Base-by-base conservation (phyloP, 2,113 vertebrate species). In the Callipepla californica region DNA sequence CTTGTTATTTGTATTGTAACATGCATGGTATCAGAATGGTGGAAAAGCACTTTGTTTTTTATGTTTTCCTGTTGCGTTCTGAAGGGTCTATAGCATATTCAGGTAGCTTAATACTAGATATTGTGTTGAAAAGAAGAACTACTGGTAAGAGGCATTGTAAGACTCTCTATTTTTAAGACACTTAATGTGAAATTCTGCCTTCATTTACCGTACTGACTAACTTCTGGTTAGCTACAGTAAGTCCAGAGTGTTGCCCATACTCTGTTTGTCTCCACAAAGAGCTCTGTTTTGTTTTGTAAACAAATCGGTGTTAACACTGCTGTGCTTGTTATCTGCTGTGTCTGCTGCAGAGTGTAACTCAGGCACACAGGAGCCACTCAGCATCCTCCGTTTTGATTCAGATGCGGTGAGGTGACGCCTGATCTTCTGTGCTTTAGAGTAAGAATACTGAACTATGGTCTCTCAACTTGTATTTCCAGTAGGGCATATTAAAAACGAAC, bases 381-480 rank as follows among this genome's bases (percentile, higher is more conserved):
- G 70, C 51, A 53, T 81, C 42, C 28, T 87, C 5, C 1, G 1
- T 95, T 94, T 97, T 93, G 89, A 91, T 89, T 92, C 74, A 89
- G 89, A 94, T 84, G 96, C 23, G 38, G 48, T 63, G 94, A 65
- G 77, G 81, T 92, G 81, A 65, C 95, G 77, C 61, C 78, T 55
- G 32, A 80, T 73, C 84, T 81, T 68, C 44, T 87, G 47, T 63
- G 45, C 47, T 79, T 73, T 44, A 47, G 65, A 59, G n/a, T 77
- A 87, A 73, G 80, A 93, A 50, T 72, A 48, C 61, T 83, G 63
- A 95, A 84, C 79, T 26, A 53, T 12, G 55, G 75, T 92, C 65
- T 95, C 84, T 55, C 68, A 92, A 93, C 75, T 94, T 90, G 84
- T 91, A 61, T 72, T 87, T 95, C 94, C 69, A 89, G 85, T 96